phyloP scores from a whole-genome alignment of 2,888 invertebrate genomes.

The Linnaemya vulpina region DNA sequence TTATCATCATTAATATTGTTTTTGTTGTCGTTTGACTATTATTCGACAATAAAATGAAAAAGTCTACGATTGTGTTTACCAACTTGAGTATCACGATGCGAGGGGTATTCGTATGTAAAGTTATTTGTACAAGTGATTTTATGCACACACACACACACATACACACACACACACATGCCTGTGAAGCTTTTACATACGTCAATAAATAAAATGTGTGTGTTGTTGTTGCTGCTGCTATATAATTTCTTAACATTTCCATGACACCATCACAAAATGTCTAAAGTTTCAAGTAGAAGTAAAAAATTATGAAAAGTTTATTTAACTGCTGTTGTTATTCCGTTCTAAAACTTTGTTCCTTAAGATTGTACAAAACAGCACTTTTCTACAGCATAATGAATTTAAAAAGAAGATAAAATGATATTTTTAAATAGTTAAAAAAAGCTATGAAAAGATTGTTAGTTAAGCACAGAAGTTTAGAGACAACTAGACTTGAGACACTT shows the following conservation, averaged over 20 bases:
- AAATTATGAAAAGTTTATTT: slow-evolving; percentile 22
- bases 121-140: not conserved
- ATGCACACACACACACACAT: not conserved
- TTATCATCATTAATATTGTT: slow-evolving; percentile 10
- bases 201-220: slow-evolving; percentile 28
- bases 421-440: not conserved
- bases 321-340: not conserved
- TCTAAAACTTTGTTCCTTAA: not conserved
- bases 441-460: not conserved
- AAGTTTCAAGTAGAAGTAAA: slow-evolving; percentile 28
- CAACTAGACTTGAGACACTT: not conserved
- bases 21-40: slow-evolving; percentile 36
- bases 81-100: slow-evolving; percentile 14
- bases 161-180: no score
- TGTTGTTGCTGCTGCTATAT: no score
- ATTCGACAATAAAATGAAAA: slow-evolving; percentile 50
- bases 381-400: not conserved
- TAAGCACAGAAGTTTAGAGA: slow-evolving; percentile 7
- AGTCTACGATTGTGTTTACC: slow-evolving; percentile 26
- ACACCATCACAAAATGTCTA: slow-evolving; percentile 39
- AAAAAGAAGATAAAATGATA: not conserved
- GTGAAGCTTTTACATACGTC: not conserved
- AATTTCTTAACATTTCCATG: slow-evolving; percentile 15
- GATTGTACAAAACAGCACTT: slow-evolving; percentile 6
- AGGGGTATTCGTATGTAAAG: not conserved